Conservation (phyloP, 2,797 vertebrate genomes). For the Iguana delicatissima region DNA sequence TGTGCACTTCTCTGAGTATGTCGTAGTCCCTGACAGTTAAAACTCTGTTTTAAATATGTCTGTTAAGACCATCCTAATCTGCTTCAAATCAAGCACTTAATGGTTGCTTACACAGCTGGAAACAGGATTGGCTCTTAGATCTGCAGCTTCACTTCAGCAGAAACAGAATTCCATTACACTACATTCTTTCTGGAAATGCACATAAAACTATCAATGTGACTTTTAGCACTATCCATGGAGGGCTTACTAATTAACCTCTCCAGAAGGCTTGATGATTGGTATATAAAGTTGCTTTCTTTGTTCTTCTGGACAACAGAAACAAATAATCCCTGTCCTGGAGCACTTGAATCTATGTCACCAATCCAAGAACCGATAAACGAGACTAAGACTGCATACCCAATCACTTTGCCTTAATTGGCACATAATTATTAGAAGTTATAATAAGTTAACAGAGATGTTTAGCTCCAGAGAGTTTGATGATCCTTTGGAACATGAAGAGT, state of each 20-base stretch:
- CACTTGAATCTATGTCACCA: not conserved
- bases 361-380: not conserved
- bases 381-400: not conserved
- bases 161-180: rapidly evolving
- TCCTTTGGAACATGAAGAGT: constrained; percentile 11
- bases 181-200: not conserved
- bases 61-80: not conserved
- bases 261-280: not conserved
- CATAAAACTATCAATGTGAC: not conserved
- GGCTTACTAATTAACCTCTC: not conserved
- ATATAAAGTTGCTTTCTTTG: not conserved
- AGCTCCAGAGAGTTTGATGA: not conserved
- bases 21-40: not conserved
- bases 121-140: not conserved
- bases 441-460: not conserved
- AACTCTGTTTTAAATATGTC: not conserved
- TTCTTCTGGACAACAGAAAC: not conserved
- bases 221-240: not conserved
- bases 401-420: not conserved
- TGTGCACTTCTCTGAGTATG: not conserved
- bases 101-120: rapidly evolving
- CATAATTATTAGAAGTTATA: not conserved
- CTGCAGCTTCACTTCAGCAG: rapidly evolving
- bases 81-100: not conserved
- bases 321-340: not conserved